Evolutionary conservation across 2,113 vertebrate species (phyloP).

Genomic region (Urocolius indicus): DNA sequence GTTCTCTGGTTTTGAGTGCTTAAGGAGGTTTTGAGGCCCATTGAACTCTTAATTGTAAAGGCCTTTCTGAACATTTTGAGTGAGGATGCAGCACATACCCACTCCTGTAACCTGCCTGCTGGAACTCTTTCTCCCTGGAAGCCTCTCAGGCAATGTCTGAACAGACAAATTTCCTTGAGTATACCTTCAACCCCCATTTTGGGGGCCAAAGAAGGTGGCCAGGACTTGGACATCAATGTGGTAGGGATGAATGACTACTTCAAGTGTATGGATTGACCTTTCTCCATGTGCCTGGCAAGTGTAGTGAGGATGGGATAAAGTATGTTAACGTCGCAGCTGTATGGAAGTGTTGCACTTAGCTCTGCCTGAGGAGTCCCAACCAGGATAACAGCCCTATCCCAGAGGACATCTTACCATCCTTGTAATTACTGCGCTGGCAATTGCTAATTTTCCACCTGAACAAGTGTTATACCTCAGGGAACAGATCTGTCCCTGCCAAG

Average conservation of each 20-base stretch:
- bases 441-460: neutral
- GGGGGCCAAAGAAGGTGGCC: neutral
- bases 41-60: neutral
- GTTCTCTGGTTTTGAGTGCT: neutral
- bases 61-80: neutral
- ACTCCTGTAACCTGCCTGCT: neutral
- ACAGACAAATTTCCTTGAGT: neutral
- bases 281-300: fast-evolving
- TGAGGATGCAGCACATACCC: neutral
- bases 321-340: fast-evolving
- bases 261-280: neutral
- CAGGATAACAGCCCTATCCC: neutral
- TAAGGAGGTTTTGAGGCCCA: conserved; percentile 26
- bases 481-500: neutral
- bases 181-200: neutral
- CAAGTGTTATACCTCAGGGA: neutral
- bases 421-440: neutral
- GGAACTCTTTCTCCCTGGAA: neutral
- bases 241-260: neutral
- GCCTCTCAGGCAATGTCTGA: neutral
- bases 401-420: neutral
- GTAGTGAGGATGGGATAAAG: neutral
- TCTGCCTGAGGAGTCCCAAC: neutral
- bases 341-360: neutral
- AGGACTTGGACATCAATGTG: too few species aligned